Evolutionary conservation across 2,888 invertebrate genomes (phyloP).

Genomic region (Agriotes lineatus): DNA sequence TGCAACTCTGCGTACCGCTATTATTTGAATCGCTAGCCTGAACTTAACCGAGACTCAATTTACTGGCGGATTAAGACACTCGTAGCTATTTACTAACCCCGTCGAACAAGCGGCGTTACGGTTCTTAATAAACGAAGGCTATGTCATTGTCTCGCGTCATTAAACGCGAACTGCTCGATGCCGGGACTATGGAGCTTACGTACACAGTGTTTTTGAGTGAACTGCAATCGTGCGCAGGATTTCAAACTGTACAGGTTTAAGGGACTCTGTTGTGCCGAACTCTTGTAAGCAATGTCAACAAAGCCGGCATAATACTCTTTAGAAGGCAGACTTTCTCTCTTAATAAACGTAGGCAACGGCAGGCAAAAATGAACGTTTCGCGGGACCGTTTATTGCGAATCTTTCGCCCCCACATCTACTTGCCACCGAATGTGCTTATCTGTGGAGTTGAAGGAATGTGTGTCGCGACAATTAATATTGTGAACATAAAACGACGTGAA

Average conservation of each 20-base stretch:
- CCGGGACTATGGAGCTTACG: conserved; percentile 62
- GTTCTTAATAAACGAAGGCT: conserved; percentile 68
- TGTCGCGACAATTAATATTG: conserved; percentile 58
- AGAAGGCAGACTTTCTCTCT: conserved; percentile 36
- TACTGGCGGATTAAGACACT: conserved; percentile 67
- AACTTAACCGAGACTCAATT: conserved; percentile 66
- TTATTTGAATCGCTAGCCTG: conserved; percentile 61
- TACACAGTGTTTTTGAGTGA: conserved; percentile 64
- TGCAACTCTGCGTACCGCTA: conserved; percentile 49
- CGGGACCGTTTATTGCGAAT: conserved; percentile 30
- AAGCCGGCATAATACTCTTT: conserved; percentile 41
- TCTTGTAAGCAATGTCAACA: conserved; percentile 43
- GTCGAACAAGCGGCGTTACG: conserved; percentile 67
- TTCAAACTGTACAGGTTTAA: conserved; percentile 54
- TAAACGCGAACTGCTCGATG: conserved; percentile 64
- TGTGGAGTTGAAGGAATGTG: conserved; percentile 39
- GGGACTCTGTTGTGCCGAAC: conserved; percentile 41
- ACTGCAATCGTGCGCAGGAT: conserved; percentile 62
- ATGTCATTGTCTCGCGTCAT: conserved; percentile 67
- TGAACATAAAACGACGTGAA: conserved; percentile 57
- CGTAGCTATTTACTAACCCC: conserved; percentile 66
- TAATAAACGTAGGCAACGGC: conserved; percentile 35
- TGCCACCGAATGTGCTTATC: conserved; percentile 35
- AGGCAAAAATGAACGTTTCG: conserved; percentile 35
- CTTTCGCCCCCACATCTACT: conserved; percentile 33